Base-by-base conservation (phyloP, 2,797 vertebrate genomes). In the Diplodus sargus region DNA sequence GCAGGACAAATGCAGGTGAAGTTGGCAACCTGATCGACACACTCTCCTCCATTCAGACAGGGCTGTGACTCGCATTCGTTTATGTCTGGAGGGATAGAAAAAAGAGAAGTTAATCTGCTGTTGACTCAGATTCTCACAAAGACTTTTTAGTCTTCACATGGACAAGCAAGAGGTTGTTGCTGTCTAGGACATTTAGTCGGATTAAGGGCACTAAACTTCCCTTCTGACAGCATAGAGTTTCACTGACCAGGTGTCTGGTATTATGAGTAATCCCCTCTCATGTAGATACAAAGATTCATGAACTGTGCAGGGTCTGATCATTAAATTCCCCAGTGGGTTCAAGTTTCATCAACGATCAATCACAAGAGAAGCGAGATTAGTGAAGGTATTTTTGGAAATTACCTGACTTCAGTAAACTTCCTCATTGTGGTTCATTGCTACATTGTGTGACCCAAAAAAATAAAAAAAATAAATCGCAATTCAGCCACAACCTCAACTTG, bases 21-120 rank as follows among this genome's bases (percentile, higher is more conserved):
- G 88, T 96, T 95, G 78, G 94, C 87, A 18, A 95, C 91, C 83
- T 86, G 91, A 87, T 97, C 95, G 0, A 96, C 10, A 28, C 98
- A 99, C 5, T 93, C 92, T 10, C 96, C 98, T 2, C 97, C 96
- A 0, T 98, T 97, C 85, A 96, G 93, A 87, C 98, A 99, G 0
- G 97, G 97, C 89, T 89, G 92, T 0, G 97, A 96, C 82, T 91
- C 91, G 2, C 98, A 99, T 60, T 97, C 96, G 0, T 98, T 94
- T 72, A 97, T 86, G 43, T 97, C 98, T 99, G 91, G 12, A 85
- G 87, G 30, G 49, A 88, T 56, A 70, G 53, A 90, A 59, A 85
- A 16, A 51, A 53, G 4, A 62, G 51, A 68, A 16, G 9, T 75
- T 71, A 10, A 62, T 71, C 64, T 52, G 67, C 58, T 76, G 71